Conservation (phyloP, 1,140 invertebrate genomes). For the Neodiprion fabricii region DNA sequence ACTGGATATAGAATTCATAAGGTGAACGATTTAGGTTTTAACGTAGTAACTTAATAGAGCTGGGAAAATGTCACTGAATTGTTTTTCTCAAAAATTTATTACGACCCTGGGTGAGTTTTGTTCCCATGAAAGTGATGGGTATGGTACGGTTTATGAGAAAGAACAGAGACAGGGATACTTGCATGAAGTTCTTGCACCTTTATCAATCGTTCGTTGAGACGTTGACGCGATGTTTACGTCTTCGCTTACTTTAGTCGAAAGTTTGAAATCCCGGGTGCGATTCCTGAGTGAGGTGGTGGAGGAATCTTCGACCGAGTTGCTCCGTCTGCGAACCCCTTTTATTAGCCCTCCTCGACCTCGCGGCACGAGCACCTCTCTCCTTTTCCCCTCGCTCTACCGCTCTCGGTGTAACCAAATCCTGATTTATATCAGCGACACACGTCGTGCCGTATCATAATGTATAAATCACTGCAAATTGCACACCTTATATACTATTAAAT, state of each 20-base stretch:
- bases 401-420: neutral
- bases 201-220: neutral
- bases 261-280: neutral
- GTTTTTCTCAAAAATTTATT: too few species aligned
- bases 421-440: slow-evolving; percentile 5
- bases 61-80: too few species aligned
- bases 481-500: neutral
- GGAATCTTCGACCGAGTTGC: neutral
- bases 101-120: too few species aligned
- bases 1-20: too few species aligned
- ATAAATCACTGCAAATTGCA: slow-evolving; percentile 7
- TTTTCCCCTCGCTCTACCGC: neutral
- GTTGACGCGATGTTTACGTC: neutral
- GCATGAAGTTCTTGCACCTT: neutral
- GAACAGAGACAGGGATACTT: neutral
- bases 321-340: neutral
- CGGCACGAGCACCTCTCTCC: neutral
- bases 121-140: too few species aligned
- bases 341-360: neutral
- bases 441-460: slow-evolving; percentile 3
- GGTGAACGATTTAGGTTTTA: too few species aligned
- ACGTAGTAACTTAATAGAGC: too few species aligned
- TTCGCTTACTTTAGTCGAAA: neutral
- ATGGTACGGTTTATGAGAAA: neutral
- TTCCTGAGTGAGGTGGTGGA: neutral